Evolutionary conservation across 2,888 invertebrate genomes (phyloP), one percentile per base, ranked within the genome.

Genomic region (Chloroclysta siterata): DNA sequence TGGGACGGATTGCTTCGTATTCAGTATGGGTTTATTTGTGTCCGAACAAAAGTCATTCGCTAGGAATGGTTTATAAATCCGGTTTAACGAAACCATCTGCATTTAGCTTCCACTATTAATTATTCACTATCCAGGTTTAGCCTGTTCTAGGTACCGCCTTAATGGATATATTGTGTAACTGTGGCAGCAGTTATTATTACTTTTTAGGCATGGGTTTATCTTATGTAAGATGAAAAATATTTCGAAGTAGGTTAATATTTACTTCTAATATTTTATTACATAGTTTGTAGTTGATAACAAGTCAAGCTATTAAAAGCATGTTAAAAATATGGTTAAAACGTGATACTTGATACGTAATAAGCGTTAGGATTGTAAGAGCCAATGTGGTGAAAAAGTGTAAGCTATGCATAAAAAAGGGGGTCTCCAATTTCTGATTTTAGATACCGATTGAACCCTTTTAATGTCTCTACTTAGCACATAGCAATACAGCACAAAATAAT

Each of bases 161-260:
- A 77, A 78, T 74, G 74, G 75, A 61, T 60, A 69, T 72, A 65
- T 70, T 65, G 64, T 75, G 73, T 75, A 71, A 54, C 58, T 3
- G 63, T 17, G 64, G 66, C 63, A 53, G 54, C 55, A 53, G 57
- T 62, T 63, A 53, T 50, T 51, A 22, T 22, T 22, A 22, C 3
- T 22, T 22, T 3, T 2, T 22, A 22, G 22, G 22, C 22, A 22
- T 22, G n/a, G n/a, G n/a, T n/a, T n/a, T n/a, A n/a, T n/a, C n/a
- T n/a, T n/a, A n/a, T 22, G 2, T 22, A 22, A 22, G 22, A 22
- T 2, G 3, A 22, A 22, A 22, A 22, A 2, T 3, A 22, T 22
- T 22, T 22, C 1, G 22, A 22, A 22, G 22, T 22, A 22, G 22
- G 22, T 22, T 1, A 22, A 1, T 2, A 22, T 22, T 22, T 22